Evolutionary conservation across 2,113 vertebrate genomes (phyloP).

Genomic region (Crotalus viridis): DNA sequence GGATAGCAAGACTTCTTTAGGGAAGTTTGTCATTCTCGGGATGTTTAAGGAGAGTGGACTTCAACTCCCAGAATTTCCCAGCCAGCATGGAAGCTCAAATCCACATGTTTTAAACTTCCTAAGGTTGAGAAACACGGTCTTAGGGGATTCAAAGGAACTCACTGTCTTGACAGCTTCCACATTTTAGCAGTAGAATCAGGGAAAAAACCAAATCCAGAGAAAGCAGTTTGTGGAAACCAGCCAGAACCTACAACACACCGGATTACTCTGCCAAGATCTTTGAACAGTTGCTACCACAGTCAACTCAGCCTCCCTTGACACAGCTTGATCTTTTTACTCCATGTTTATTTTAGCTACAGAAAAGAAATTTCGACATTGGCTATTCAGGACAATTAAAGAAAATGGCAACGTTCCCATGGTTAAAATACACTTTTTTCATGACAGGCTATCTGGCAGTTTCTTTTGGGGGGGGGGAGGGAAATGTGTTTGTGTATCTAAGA

Average conservation of each 20-base stretch:
- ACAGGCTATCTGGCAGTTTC: conserved; percentile 6
- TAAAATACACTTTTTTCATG: background rate
- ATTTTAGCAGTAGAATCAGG: background rate
- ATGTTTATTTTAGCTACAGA: conserved; percentile 40
- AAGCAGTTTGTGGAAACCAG: background rate
- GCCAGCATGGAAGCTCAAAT: background rate
- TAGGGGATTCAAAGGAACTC: background rate
- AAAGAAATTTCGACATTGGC: conserved; percentile 32
- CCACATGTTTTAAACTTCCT: background rate
- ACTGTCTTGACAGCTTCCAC: background rate
- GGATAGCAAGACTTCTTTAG: background rate
- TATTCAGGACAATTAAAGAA: conserved; percentile 17
- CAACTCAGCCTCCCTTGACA: conserved; percentile 38
- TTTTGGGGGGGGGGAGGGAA: background rate
- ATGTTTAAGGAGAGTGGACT: background rate
- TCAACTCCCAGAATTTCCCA: background rate
- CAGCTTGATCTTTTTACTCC: background rate
- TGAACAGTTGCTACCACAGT: conserved; percentile 2
- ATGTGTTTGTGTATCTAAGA: background rate
- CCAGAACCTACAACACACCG: conserved; percentile 20
- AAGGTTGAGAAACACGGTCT: background rate
- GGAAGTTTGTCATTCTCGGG: background rate
- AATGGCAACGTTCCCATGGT: conserved; percentile 11
- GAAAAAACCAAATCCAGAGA: background rate
- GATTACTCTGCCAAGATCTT: background rate